Evolutionary conservation across 2,113 vertebrate species (phyloP), one percentile per base, ranked within the genome.

Genomic region (Aplodontia rufa): DNA sequence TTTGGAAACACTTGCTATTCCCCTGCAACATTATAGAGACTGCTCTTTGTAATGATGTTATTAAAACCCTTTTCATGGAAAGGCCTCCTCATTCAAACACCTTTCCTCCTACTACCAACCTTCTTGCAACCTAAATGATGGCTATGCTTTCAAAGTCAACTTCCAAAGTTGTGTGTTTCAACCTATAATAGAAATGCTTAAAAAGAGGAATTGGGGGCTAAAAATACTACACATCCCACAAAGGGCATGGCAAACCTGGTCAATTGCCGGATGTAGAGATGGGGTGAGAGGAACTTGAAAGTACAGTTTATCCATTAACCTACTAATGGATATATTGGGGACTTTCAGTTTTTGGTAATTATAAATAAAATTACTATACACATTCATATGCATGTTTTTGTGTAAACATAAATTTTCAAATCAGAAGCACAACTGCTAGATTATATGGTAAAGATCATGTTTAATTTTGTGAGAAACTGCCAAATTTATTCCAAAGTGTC

Each of bases 401-500:
- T 32, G 24, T 81, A 71, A 40, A 87, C n/a, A 45, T 30, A 74
- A 26, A 10, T 68, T 79, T 91, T 74, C 55, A 74, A 37, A 90
- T 90, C 30, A 32, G 45, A 13, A 69, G 42, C 26, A 60, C 68
- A 26, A 76, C 14, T 35, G 10, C 42, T 94, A 13, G 8, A 28
- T 53, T 13, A 71, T 55, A 35, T 16, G 35, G 40, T 71, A 78
- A 60, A 37, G 72, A 47, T 16, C 74, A 26, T 47, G 45, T 28
- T 83, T 53, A 37, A 53, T 60, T 91, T 87, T 35, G 20, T 94
- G 32, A 87, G 87, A 91, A 91, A 47, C 40, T 78, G n/a, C 69
- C 69, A 62, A 53, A 37, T 32, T 55, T 84, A 79, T 71, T 88
- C 69, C 71, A 84, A 53, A 49, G 51, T 42, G 10, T 91, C n/a